These are phyloP conservation scores for Menidia menidia DNA, from an alignment of 2,797 vertebrate genomes.

Conservation along the genomic window DNA sequence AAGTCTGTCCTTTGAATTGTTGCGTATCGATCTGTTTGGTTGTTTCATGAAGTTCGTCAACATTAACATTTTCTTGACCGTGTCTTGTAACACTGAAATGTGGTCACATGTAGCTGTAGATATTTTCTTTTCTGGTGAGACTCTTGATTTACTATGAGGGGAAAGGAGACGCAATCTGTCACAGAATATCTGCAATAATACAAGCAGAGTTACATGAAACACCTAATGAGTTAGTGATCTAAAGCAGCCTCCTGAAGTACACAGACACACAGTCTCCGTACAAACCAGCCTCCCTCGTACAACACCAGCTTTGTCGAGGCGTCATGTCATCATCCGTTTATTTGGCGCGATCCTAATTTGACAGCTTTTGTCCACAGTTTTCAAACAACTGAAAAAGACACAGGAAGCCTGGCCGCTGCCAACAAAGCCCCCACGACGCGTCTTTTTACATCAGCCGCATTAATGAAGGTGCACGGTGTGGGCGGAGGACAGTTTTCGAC, in stretches of 20 bases:
- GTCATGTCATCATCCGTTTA: constrained; percentile 48
- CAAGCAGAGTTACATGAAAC: constrained; percentile 8
- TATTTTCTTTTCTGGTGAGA: no score
- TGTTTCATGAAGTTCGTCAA: no score
- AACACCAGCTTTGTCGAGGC: constrained; percentile 23
- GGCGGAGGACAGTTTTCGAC: constrained; percentile 30
- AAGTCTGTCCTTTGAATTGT: no score
- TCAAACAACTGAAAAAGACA: constrained; percentile 28
- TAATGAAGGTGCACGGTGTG: constrained; percentile 45
- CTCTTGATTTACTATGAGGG: background rate
- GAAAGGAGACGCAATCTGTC: background rate
- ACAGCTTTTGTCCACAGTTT: constrained; percentile 52
- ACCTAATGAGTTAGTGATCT: constrained; percentile 9
- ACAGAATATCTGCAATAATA: background rate
- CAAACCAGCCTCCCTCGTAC: constrained; percentile 21
- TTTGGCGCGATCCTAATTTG: constrained; percentile 41
- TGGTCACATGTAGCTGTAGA: no score
- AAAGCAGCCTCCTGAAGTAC: constrained; percentile 18
- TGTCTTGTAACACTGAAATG: no score
- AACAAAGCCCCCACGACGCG: constrained; percentile 17
- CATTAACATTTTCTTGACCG: no score
- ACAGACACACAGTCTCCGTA: constrained; percentile 14
- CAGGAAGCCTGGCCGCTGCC: background rate
- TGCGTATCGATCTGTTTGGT: no score
- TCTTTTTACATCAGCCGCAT: constrained; percentile 36